These are phyloP conservation scores for Oreochromis niloticus DNA, from an alignment of 2,113 vertebrate genomes.

Conservation along the genomic window DNA sequence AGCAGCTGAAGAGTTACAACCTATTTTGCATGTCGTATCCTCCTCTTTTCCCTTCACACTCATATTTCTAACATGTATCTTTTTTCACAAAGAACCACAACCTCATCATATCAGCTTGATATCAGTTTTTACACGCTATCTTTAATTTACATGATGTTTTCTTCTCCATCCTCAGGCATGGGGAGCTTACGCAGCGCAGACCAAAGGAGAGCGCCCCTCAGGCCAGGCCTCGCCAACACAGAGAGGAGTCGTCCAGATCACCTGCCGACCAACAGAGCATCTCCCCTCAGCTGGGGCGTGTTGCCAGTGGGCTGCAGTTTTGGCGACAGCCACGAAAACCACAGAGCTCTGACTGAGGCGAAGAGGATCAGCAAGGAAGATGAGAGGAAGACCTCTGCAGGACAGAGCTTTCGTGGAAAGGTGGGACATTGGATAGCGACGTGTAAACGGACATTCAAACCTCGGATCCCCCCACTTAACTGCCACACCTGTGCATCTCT, in stretches of 20 bases:
- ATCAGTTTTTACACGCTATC: neutral
- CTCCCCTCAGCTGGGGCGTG: slow-evolving; percentile 51
- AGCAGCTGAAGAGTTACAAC: neutral
- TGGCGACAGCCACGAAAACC: slow-evolving; percentile 53
- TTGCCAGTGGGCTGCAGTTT: slow-evolving; percentile 50
- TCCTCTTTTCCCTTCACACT: neutral
- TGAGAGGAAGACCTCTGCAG: slow-evolving; percentile 68
- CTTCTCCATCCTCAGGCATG: slow-evolving; percentile 44
- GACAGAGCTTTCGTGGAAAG: slow-evolving; percentile 39
- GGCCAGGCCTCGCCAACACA: neutral
- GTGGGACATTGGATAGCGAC: slow-evolving; percentile 16
- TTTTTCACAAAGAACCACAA: neutral
- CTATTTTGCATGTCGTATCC: neutral
- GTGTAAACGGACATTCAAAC: neutral
- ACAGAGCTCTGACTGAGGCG: slow-evolving; percentile 49
- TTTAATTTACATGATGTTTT: neutral
- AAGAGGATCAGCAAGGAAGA: slow-evolving; percentile 76
- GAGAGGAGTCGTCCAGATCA: slow-evolving; percentile 58
- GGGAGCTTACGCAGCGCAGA: slow-evolving; percentile 23
- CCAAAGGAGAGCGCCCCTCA: slow-evolving; percentile 59
- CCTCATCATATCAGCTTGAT: neutral
- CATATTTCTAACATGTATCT: neutral
- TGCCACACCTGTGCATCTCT: neutral
- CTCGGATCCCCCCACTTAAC: neutral
- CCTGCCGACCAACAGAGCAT: slow-evolving; percentile 52